Evolutionary conservation across 2,113 vertebrate genomes (phyloP), one percentile per base, ranked within the genome.

Genomic region (Toxotes chatareus): DNA sequence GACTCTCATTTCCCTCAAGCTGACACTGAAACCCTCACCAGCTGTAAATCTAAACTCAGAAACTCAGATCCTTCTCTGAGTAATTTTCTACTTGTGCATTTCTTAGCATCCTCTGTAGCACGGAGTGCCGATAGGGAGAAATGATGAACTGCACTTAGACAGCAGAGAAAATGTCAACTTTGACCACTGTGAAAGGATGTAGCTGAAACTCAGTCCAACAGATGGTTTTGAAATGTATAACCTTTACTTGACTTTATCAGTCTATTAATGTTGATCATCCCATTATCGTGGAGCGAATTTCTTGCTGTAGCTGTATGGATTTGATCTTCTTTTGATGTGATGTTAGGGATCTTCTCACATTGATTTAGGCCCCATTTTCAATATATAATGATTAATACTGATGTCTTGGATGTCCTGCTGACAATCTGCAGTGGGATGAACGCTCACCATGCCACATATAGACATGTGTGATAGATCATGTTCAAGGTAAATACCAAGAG

Each of bases 401-500:
- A 80, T 56, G 27, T 70, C 12, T 13, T 31, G 55, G 16, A n/a
- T 36, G 23, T 60, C 42, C 19, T 23, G 36, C 60, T 78, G 78
- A 76, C 64, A 47, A 38, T 49, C 21, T 32, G 44, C 68, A 17
- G 16, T 7, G 62, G n/a, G 46, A 53, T 19, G 21, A 53, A 51
- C 63, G 36, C 36, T 21, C 55, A 55, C 6, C 42, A 27, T 40
- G 13, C 17, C 44, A 60, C 61, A 64, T 40, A 46, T 6, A 5
- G 12, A 59, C 32, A 19, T 34, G 9, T 14, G 64, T 47, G 21
- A 71, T 82, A 32, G 53, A 88, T 90, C 44, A 59, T 64, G 73
- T 69, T 74, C 31, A 65, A 75, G 76, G 80, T 87, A 81, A 88
- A 88, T 80, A 84, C 57, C 77, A 82, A 46, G 60, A 53, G 49